Percentiles rank a stretch among this genome's conserved stretches.
phyloP scores from a whole-genome alignment of 2,888 invertebrate species.

The Agrochola lota region DNA sequence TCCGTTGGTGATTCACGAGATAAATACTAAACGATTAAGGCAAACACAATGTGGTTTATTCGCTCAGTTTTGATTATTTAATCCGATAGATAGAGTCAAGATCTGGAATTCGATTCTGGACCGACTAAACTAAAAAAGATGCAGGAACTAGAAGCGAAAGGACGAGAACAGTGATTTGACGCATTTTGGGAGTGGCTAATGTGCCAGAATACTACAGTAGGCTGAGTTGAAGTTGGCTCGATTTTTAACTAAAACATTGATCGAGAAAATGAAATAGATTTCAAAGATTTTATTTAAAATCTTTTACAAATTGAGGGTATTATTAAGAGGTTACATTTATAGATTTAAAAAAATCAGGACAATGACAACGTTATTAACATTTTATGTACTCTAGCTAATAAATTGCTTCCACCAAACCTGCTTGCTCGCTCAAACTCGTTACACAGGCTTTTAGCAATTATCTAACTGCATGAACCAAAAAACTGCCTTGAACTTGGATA shows the following conservation, averaged over 20 bases:
- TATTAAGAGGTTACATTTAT: too few species aligned
- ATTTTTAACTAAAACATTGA: neutral
- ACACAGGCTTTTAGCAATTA: slow-evolving; percentile 13
- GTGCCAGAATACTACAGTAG: neutral
- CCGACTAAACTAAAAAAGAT: neutral
- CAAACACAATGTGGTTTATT: slow-evolving; percentile 2
- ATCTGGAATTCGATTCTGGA: neutral
- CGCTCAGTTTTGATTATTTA: neutral
- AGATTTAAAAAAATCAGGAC: neutral
- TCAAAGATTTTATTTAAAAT: neutral
- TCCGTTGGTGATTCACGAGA: slow-evolving; percentile 15
- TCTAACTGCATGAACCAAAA: neutral
- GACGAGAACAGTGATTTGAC: neutral
- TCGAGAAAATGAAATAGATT: neutral
- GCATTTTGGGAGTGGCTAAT: too few species aligned
- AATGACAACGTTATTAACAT: neutral
- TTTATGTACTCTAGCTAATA: neutral
- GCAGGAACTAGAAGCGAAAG: neutral
- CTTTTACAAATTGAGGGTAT: neutral
- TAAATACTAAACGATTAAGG: slow-evolving; percentile 11
- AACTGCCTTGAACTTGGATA: slow-evolving; percentile 7
- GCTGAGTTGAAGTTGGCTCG: neutral
- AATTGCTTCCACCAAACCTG: slow-evolving; percentile 1
- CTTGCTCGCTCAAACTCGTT: slow-evolving; percentile 27
- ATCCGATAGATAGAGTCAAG: neutral